These are phyloP conservation scores for Vanessa atalanta DNA, from an alignment of 1,140 invertebrate genomes.

Conservation along the genomic window DNA sequence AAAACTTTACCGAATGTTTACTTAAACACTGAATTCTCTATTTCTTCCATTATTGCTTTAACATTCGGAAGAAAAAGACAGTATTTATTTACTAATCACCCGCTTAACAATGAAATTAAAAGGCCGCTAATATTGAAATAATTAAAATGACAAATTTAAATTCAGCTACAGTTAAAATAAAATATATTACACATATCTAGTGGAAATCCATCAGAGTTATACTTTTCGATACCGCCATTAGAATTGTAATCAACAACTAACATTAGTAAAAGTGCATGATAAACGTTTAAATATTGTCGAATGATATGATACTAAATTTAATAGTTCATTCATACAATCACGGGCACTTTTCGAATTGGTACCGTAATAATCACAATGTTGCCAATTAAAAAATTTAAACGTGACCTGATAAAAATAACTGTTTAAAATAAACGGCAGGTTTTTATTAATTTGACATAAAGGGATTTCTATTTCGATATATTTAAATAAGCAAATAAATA, in stretches of 20 bases:
- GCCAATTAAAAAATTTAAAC: not conserved
- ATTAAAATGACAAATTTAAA: too few species aligned
- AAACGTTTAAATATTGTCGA: constrained; percentile 18
- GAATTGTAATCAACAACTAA: constrained; percentile 13
- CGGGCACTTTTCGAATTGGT: not conserved
- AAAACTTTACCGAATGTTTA: too few species aligned
- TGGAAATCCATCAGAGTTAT: not conserved
- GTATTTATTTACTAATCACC: too few species aligned
- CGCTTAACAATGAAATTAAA: too few species aligned
- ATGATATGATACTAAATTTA: constrained; percentile 16
- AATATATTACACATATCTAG: not conserved
- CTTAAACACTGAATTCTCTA: too few species aligned
- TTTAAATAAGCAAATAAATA: constrained; percentile 1
- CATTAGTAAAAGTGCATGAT: constrained; percentile 12
- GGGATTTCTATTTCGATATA: not conserved
- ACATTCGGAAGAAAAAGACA: too few species aligned
- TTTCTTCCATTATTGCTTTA: too few species aligned
- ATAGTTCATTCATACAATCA: not conserved
- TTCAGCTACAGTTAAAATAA: not conserved
- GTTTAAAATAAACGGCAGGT: not conserved
- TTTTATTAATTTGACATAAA: not conserved
- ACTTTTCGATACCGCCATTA: not conserved
- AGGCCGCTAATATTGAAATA: too few species aligned
- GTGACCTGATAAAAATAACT: not conserved
- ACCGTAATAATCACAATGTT: not conserved